These are phyloP conservation scores for Tympanuchus pallidicinctus DNA, from an alignment of 2,113 vertebrate genomes.

Conservation along the genomic window DNA sequence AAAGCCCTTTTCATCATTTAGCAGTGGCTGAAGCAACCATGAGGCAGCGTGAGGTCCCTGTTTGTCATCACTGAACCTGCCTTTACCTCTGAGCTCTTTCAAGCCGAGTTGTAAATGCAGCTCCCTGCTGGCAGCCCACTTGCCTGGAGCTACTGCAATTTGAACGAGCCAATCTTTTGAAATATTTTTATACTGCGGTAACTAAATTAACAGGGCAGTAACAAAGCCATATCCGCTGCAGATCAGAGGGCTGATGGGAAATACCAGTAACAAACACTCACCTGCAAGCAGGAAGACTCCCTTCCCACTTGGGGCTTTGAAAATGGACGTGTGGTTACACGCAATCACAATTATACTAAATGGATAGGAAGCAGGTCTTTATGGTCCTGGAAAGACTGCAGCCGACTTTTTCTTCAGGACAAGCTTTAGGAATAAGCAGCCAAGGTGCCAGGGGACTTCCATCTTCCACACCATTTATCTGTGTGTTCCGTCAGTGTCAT, in stretches of 20 bases:
- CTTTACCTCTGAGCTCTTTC: background rate
- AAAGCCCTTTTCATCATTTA: accelerated
- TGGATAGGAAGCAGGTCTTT: background rate
- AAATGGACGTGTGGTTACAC: background rate
- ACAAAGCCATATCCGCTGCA: background rate
- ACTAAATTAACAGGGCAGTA: background rate
- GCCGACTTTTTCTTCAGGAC: background rate
- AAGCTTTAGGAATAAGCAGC: background rate
- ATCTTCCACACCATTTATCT: background rate
- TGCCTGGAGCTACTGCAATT: conserved; percentile 26
- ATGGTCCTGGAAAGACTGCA: background rate
- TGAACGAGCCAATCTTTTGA: background rate
- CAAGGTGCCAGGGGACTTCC: background rate
- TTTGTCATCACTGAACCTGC: background rate
- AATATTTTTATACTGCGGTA: background rate
- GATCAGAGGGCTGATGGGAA: background rate
- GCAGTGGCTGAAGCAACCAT: background rate
- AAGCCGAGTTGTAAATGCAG: background rate
- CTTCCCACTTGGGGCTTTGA: background rate
- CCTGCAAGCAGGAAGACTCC: background rate
- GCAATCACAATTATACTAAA: background rate
- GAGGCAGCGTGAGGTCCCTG: background rate
- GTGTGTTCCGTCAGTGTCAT: background rate
- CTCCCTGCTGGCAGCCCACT: conserved; percentile 9
- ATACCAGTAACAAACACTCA: background rate